Evolutionary conservation across 2,113 vertebrate species (phyloP), one percentile per base, ranked within the genome.

Genomic region (Regulus satrapa): DNA sequence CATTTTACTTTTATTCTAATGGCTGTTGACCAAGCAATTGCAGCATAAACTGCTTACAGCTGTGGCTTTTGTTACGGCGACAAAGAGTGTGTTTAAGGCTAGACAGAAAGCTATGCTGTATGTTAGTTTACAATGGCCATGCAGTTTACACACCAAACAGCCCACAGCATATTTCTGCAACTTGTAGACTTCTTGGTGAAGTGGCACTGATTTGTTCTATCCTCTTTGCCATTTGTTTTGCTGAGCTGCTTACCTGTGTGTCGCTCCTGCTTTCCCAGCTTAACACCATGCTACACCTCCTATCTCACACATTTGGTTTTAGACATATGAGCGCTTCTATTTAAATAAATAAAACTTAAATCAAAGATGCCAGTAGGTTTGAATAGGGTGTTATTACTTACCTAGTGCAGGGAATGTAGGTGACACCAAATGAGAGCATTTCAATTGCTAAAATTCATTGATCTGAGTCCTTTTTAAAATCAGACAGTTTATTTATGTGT

Each of bases 31-130:
- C 94, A 92, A 94, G 95, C 92, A 97, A 95, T 97, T 94, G 88
- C 89, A 95, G 92, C n/a, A n/a, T 93, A 97, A 98, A 98, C 95
- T 97, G 87, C 94, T 98, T 97, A 97, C 71, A 97, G 92, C 88
- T 43, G 13, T 93, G 94, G 72, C 73, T 97, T 94, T 93, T 97
- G 93, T 97, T 97, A 94, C 54, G 85, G 91, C 73, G 94, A 97
- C 96, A 96, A 92, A 94, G 73, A 72, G 82, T 1, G 1, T 97
- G 97, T 98, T 98, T 98, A 97, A 96, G 84, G 79, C 51, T 96
- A 98, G 96, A 97, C 97, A 97, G 90, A 94, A 94, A 91, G 52
- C 32, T 94, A 52, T 86, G 84, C 92, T 72, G 41, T 91, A 24
- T 91, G 94, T 61, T 91, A 93, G 92, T 75, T 97, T 88, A 85